Evolutionary conservation across 2,113 vertebrate genomes (phyloP).

Genomic region (Tiliqua scincoides): DNA sequence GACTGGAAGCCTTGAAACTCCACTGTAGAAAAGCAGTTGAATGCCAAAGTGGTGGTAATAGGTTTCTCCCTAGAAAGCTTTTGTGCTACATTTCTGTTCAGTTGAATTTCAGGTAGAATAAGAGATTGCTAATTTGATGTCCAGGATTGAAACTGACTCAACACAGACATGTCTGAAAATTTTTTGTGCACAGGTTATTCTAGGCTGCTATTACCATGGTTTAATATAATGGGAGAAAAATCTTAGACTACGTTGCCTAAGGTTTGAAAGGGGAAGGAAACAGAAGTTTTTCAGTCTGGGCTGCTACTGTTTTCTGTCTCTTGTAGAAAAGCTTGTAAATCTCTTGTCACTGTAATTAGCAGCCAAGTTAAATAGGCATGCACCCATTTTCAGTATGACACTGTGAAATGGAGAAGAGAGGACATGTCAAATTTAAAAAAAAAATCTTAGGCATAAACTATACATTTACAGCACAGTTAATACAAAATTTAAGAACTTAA

Average conservation of each 20-base stretch:
- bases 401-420: slow-evolving; percentile 3
- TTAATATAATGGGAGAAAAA: slow-evolving; percentile 1
- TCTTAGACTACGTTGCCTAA: slow-evolving; percentile 11
- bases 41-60: not conserved
- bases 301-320: slow-evolving; percentile 60
- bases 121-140: not conserved
- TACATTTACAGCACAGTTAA: not conserved
- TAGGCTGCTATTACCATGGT: slow-evolving; percentile 28
- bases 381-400: slow-evolving; percentile 32
- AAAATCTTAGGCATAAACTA: not conserved
- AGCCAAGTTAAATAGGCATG: slow-evolving; percentile 53
- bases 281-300: slow-evolving; percentile 56
- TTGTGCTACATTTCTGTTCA: not conserved
- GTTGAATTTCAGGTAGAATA: slow-evolving; percentile 1
- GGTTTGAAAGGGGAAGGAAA: slow-evolving; percentile 46
- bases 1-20: not conserved
- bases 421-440: slow-evolving; percentile 3
- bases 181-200: not conserved
- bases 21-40: not conserved
- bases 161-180: not conserved
- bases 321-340: slow-evolving; percentile 58
- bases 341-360: slow-evolving; percentile 54
- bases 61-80: not conserved
- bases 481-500: too few species aligned
- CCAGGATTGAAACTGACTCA: not conserved